phyloP scores from a whole-genome alignment of 2,888 invertebrate genomes.

The Erebia palarica region DNA sequence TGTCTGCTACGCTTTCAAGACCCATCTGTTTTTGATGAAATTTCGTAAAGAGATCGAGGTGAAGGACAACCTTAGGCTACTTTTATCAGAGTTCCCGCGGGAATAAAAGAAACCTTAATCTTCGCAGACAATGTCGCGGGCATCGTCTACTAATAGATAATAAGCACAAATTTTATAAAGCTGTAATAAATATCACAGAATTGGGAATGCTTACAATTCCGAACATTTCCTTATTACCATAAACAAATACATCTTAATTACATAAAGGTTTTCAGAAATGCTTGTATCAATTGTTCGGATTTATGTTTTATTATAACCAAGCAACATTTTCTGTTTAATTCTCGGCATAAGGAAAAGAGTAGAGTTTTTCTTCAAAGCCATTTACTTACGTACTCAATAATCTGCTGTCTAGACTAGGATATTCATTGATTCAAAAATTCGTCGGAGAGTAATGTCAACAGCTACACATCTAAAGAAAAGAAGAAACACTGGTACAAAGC shows the following conservation, averaged over 20 bases:
- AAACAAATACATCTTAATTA: neutral
- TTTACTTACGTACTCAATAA: constrained; percentile 35
- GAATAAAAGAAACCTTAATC: too few relatives aligned
- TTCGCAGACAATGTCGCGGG: too few relatives aligned
- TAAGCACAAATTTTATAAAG: neutral
- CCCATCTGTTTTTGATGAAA: too few relatives aligned
- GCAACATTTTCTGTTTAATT: constrained; percentile 29
- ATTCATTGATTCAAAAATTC: constrained; percentile 41
- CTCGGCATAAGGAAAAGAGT: constrained; percentile 27
- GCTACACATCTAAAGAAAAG: constrained; percentile 11
- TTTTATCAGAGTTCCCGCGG: too few relatives aligned
- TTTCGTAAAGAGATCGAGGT: too few relatives aligned
- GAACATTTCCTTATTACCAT: constrained; percentile 3
- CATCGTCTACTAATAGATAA: too few relatives aligned
- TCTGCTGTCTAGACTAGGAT: constrained; percentile 40
- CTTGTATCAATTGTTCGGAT: constrained; percentile 22
- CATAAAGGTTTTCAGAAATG: constrained; percentile 11
- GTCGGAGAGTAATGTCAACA: constrained; percentile 29
- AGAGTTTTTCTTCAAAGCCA: constrained; percentile 32
- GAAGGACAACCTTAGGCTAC: too few relatives aligned
- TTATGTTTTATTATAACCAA: neutral
- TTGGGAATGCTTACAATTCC: neutral
- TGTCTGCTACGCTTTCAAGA: too few relatives aligned
- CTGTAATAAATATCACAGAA: neutral
- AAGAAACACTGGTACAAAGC: neutral